Evolutionary conservation across 2,113 vertebrate species (phyloP).

Genomic region (Marcusenius ussheri): DNA sequence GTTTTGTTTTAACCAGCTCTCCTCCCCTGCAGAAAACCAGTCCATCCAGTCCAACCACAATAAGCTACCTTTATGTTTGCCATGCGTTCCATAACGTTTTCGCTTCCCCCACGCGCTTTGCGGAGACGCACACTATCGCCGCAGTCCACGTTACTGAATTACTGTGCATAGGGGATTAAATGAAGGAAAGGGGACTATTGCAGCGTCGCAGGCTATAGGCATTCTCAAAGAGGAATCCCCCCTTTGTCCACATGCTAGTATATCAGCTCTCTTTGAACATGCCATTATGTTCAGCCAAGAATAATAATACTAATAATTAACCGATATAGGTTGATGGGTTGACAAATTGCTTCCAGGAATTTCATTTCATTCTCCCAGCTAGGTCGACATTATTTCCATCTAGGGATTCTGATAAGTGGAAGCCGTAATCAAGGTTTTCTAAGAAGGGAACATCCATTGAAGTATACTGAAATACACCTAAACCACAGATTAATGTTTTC

Average conservation of each 20-base stretch:
- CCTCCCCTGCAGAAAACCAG: neutral
- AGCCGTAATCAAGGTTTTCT: neutral
- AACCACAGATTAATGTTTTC: neutral
- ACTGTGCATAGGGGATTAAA: neutral
- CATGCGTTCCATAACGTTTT: neutral
- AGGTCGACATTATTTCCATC: neutral
- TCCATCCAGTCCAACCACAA: neutral
- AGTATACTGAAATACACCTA: neutral
- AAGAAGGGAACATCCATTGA: neutral
- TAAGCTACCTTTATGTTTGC: neutral
- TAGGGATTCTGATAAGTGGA: neutral
- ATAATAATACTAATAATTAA: neutral
- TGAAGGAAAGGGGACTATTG: neutral
- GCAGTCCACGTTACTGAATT: neutral
- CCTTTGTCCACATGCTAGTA: neutral
- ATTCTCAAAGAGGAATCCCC: neutral
- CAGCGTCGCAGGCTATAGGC: neutral
- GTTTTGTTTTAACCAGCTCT: neutral
- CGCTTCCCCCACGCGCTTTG: neutral
- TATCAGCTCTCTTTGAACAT: neutral
- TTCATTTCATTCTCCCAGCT: neutral
- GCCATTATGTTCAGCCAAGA: neutral
- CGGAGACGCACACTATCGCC: neutral
- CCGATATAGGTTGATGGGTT: neutral
- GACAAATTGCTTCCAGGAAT: neutral